These are phyloP conservation scores for Cheilosia impressa DNA, from an alignment of 2,888 invertebrate species.

Conservation along the genomic window DNA sequence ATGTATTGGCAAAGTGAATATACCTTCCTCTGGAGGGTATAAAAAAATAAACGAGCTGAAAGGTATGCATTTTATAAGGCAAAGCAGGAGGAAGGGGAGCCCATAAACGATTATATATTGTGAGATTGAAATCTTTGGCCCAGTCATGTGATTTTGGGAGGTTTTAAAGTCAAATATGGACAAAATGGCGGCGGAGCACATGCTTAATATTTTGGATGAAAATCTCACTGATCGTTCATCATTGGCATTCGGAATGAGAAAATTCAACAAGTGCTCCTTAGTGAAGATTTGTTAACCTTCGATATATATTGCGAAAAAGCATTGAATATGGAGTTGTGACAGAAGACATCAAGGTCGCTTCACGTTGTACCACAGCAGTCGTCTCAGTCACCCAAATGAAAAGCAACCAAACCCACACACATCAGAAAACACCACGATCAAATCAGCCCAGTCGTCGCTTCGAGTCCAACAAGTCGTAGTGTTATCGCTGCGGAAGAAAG, in stretches of 20 bases:
- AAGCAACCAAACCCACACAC: too few species aligned
- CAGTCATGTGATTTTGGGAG: not conserved
- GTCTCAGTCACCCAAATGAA: too few species aligned
- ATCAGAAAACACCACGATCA: too few species aligned
- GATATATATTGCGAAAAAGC: too few species aligned
- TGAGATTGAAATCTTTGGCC: conserved; percentile 32
- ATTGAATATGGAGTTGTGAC: too few species aligned
- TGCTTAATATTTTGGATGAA: conserved; percentile 39
- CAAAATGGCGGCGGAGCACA: conserved; percentile 11
- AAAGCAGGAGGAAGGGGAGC: conserved; percentile 31
- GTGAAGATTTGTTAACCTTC: not conserved
- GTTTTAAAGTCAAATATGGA: conserved; percentile 3
- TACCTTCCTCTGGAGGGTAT: too few species aligned
- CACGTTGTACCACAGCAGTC: too few species aligned
- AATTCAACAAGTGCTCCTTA: conserved; percentile 7
- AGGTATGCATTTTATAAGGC: conserved; percentile 32
- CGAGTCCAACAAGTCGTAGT: too few species aligned
- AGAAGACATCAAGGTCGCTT: too few species aligned
- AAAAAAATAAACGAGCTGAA: conserved; percentile 31
- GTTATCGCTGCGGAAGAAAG: too few species aligned
- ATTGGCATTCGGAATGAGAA: conserved; percentile 71
- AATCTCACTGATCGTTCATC: conserved; percentile 41
- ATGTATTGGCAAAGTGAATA: too few species aligned
- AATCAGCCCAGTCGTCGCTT: too few species aligned
- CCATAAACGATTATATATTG: conserved; percentile 30